Percentiles rank a stretch among this genome's conserved stretches.
Evolutionary conservation across 2,113 vertebrate genomes (phyloP).

Genomic region (Haemorhous mexicanus): DNA sequence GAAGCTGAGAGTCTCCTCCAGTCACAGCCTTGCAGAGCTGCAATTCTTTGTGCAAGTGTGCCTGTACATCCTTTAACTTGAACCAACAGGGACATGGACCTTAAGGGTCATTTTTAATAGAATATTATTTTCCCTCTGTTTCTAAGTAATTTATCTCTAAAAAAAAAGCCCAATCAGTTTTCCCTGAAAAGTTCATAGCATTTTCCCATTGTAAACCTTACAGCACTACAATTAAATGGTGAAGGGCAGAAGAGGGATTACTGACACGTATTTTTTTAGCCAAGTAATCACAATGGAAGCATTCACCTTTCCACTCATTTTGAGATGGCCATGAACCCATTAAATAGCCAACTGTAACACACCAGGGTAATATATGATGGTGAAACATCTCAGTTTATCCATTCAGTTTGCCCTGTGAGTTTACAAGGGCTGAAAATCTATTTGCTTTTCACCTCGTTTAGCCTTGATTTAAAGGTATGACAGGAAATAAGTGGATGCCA

Average conservation of each 20-base stretch:
- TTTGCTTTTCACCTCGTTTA: conserved; percentile 35
- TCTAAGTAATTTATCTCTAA: background rate
- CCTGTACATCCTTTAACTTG: background rate
- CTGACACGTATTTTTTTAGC: background rate
- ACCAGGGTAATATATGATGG: background rate
- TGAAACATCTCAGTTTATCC: conserved; percentile 31
- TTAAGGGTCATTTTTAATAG: background rate
- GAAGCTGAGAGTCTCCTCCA: background rate
- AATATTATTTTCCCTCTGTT: background rate
- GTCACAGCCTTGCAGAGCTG: background rate
- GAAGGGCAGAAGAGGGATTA: background rate
- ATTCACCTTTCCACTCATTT: conserved; percentile 44
- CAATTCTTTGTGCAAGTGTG: background rate
- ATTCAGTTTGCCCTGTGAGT: conserved; percentile 39
- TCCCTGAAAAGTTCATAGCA: background rate
- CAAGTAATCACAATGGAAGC: conserved; percentile 37
- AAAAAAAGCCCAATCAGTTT: background rate
- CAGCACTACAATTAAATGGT: background rate
- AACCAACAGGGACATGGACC: background rate
- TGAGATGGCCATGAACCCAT: conserved; percentile 45
- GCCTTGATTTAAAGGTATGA: conserved; percentile 45
- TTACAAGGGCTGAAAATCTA: conserved; percentile 44
- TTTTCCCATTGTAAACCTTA: background rate
- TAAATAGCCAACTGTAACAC: background rate
- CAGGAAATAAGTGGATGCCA: conserved; percentile 6